phyloP scores from a whole-genome alignment of 2,797 vertebrate genomes.

The Melanotaenia boesemani region DNA sequence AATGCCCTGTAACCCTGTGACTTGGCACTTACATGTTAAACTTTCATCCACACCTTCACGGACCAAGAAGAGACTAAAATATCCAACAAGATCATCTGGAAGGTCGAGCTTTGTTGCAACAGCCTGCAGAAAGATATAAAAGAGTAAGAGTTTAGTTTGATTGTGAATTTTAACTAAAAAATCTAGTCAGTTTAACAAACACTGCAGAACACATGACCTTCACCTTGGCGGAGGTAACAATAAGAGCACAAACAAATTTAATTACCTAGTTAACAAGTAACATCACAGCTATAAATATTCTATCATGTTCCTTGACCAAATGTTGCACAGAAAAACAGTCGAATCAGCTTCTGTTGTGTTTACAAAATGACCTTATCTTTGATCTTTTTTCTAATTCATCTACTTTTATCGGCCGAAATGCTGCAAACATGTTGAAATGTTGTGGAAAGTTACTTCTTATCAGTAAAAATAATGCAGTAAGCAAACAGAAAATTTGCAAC shows the following conservation, averaged over 20 bases:
- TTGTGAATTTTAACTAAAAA: background rate
- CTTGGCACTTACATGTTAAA: constrained; percentile 91
- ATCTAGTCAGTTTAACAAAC: no score
- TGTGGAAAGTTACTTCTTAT: background rate
- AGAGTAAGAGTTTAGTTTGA: constrained; percentile 3
- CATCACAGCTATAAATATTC: background rate
- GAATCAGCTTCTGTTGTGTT: background rate
- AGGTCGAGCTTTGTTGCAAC: constrained; percentile 96
- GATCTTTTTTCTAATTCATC: background rate
- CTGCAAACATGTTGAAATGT: background rate
- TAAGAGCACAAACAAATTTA: background rate
- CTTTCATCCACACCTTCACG: constrained; percentile 89
- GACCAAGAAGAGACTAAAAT: constrained; percentile 96
- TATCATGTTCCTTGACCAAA: background rate
- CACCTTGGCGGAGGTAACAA: background rate
- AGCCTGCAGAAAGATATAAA: constrained; percentile 78
- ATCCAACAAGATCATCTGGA: constrained; percentile 94
- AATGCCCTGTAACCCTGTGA: background rate
- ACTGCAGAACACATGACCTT: background rate
- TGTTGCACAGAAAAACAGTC: background rate
- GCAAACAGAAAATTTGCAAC: background rate
- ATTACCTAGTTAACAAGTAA: background rate
- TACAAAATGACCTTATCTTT: background rate
- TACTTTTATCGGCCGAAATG: background rate
- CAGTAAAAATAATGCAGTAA: constrained; percentile 1